Conservation (phyloP, 2,113 vertebrate genomes). For the Calypte anna region DNA sequence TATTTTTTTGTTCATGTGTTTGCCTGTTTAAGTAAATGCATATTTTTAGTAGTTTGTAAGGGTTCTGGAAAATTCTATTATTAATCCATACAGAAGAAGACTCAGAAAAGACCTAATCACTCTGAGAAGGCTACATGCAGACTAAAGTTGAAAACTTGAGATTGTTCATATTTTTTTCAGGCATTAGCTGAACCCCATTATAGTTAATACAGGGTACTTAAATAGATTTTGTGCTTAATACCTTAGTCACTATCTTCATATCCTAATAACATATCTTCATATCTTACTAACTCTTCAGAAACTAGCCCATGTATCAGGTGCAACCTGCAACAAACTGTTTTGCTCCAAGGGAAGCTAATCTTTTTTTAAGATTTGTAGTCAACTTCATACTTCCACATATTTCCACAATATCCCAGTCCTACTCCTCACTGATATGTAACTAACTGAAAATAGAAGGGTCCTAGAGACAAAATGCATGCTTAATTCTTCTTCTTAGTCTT, state of each 20-base stretch:
- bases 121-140: neutral
- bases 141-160: neutral
- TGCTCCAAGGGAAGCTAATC: neutral
- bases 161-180: neutral
- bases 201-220: neutral
- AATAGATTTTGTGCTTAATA: neutral
- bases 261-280: neutral
- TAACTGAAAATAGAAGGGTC: neutral
- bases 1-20: neutral
- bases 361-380: neutral
- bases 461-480: neutral
- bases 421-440: neutral
- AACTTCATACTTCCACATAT: neutral
- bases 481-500: neutral
- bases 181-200: neutral
- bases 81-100: neutral
- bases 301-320: neutral
- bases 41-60: neutral
- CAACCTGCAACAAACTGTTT: neutral
- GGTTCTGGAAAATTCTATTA: neutral
- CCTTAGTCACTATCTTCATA: neutral
- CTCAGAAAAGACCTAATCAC: neutral
- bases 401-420: neutral
- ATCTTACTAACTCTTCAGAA: neutral
- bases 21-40: neutral